Conservation (phyloP, 2,888 invertebrate genomes). For the Pristionchus fissidentatus region DNA sequence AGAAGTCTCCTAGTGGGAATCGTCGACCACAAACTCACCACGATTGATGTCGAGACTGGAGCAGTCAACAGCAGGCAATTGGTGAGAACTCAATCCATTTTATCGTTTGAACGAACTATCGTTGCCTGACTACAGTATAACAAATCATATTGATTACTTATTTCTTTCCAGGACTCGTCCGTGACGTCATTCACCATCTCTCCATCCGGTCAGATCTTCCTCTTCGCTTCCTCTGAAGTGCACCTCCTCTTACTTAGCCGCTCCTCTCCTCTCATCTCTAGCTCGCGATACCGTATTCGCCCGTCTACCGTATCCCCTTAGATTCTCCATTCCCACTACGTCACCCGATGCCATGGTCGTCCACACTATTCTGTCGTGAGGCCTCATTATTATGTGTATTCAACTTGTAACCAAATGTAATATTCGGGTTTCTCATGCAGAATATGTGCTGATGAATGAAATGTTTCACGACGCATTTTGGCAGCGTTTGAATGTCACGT, state of each 20-base stretch:
- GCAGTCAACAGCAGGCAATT: not conserved
- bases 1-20: not conserved
- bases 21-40: not conserved
- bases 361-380: not conserved
- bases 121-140: not conserved
- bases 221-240: not conserved
- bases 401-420: not conserved
- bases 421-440: not conserved
- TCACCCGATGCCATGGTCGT: not conserved
- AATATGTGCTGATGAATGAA: no score
- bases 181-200: not conserved
- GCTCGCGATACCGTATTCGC: not conserved
- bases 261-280: constrained; percentile 2
- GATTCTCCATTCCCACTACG: not conserved
- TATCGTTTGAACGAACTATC: not conserved
- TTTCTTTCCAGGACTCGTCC: not conserved
- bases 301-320: not conserved
- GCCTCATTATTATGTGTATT: not conserved
- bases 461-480: no score
- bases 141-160: no score
- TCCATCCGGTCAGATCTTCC: not conserved
- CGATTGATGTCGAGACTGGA: not conserved
- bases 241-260: not conserved
- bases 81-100: not conserved
- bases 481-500: no score